Conservation (phyloP, 1,140 invertebrate genomes). For the Sesamia nonagrioides region DNA sequence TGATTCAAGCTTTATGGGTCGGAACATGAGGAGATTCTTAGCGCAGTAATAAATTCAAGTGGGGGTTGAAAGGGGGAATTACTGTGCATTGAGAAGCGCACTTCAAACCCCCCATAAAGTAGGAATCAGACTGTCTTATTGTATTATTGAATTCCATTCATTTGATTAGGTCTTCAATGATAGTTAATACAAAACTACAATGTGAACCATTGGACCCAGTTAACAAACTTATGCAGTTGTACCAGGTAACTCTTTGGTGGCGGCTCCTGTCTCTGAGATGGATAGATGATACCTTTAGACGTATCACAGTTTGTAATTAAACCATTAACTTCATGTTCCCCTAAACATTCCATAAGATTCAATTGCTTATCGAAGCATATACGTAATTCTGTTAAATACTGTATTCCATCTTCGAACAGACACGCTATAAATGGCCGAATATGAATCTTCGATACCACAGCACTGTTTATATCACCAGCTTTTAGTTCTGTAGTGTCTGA, state of each 20-base stretch:
- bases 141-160: no score
- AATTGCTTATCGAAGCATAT: slow-evolving; percentile 91
- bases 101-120: no score
- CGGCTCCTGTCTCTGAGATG: slow-evolving; percentile 68
- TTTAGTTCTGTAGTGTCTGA: slow-evolving; percentile 87
- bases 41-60: no score
- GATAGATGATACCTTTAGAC: slow-evolving; percentile 88
- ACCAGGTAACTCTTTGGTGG: slow-evolving; percentile 75
- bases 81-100: no score
- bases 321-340: slow-evolving; percentile 66
- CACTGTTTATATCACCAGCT: slow-evolving; percentile 88
- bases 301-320: slow-evolving; percentile 89
- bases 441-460: slow-evolving; percentile 87
- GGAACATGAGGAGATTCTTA: no score
- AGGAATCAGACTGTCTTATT: no score
- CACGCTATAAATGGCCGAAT: slow-evolving; percentile 90
- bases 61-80: no score
- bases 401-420: slow-evolving; percentile 87
- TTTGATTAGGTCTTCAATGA: no score
- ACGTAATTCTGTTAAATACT: slow-evolving; percentile 90
- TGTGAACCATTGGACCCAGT: slow-evolving; percentile 88
- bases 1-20: no score
- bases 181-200: no score
- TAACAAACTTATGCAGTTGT: slow-evolving; percentile 87
- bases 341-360: slow-evolving; percentile 88